These are phyloP conservation scores for Chrosomus eos DNA, from an alignment of 2,797 vertebrate genomes.

Conservation along the genomic window DNA sequence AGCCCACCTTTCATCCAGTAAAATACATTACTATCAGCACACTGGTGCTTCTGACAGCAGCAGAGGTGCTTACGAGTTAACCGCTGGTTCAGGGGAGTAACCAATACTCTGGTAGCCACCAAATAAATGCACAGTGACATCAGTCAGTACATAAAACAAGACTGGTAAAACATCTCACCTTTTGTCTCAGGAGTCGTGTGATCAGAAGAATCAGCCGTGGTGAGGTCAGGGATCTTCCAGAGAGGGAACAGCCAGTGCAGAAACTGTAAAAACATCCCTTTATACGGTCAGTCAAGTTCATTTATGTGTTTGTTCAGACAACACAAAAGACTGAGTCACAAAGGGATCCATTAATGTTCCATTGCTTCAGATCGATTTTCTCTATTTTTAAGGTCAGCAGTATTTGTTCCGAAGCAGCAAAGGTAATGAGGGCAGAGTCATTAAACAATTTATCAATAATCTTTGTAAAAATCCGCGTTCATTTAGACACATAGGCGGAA, in stretches of 20 bases:
- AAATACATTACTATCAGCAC: constrained; percentile 49
- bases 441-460: constrained; percentile 19
- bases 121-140: constrained; percentile 8
- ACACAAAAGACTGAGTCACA: constrained; percentile 45
- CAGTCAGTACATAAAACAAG: constrained; percentile 22
- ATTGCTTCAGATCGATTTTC: constrained; percentile 44
- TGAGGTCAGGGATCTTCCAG: constrained; percentile 47
- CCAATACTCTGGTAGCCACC: constrained; percentile 21
- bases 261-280: constrained; percentile 51
- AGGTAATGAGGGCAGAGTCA: constrained; percentile 43
- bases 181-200: constrained; percentile 4
- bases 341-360: constrained; percentile 33
- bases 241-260: constrained; percentile 40
- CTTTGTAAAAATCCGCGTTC: neutral
- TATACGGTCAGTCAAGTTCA: constrained; percentile 29
- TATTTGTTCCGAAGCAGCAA: constrained; percentile 46
- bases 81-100: neutral
- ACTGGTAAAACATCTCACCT: constrained; percentile 41
- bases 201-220: constrained; percentile 17
- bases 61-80: constrained; percentile 25
- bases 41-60: constrained; percentile 25
- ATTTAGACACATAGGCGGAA: constrained; percentile 5
- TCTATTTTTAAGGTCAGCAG: constrained; percentile 45
- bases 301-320: neutral
- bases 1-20: constrained; percentile 57